Conservation (phyloP, 2,797 vertebrate species). For the Pseudochirops corinnae region DNA sequence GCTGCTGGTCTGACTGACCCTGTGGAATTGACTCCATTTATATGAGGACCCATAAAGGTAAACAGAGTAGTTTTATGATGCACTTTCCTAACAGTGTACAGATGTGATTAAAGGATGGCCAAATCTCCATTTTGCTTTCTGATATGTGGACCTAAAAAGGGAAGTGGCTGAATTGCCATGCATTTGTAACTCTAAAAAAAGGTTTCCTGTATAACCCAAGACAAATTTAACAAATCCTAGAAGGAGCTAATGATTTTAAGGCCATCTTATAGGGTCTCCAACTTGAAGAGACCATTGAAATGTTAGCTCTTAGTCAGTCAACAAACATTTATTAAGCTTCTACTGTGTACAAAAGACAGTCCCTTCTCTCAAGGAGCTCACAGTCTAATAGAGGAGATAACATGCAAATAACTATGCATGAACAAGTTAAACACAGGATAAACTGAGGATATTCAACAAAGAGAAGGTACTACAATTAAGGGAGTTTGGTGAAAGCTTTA, state of each 20-base stretch:
- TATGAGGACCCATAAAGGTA: not conserved
- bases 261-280: not conserved
- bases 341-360: not conserved
- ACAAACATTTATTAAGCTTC: not conserved
- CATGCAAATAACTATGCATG: not conserved
- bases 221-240: not conserved
- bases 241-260: not conserved
- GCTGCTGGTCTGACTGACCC: not conserved
- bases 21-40: not conserved
- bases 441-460: not conserved
- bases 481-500: not conserved
- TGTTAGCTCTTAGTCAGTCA: not conserved
- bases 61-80: not conserved
- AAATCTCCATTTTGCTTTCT: not conserved
- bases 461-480: not conserved
- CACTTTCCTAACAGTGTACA: not conserved
- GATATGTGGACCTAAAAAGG: not conserved
- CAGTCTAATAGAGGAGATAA: not conserved
- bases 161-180: not conserved
- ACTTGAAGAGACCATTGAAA: not conserved
- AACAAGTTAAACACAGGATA: not conserved
- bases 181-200: not conserved
- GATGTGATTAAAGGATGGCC: not conserved
- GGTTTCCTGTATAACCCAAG: not conserved
- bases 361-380: not conserved